Base-by-base conservation (phyloP, 2,888 invertebrate species). In the Unio pictorum region DNA sequence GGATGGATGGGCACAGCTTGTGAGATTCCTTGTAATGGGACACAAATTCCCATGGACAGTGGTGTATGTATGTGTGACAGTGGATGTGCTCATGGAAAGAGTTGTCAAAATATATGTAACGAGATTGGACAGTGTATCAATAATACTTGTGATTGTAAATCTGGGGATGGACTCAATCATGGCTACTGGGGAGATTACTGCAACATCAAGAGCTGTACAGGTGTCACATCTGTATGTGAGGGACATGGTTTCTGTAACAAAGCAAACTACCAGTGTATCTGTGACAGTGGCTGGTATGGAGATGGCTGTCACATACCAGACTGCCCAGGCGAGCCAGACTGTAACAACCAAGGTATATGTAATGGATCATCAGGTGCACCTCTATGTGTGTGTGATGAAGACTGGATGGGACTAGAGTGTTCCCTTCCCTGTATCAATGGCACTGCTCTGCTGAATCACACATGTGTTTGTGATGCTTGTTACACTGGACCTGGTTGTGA, bases 1-100 rank as follows among this genome's bases (percentile, higher is more conserved):
- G 84, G 84, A 59, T 85, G 83, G 84, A 84, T 85, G 84, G 84
- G 84, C 28, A 67, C 61, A 17, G 80, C 81, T 28, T 85, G 85
- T 75, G 80, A 81, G 34, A 70, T 68, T 23, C 78, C 76, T 28
- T 85, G 85, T 72, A 66, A 81, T 67, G 85, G 85, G 8, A 68
- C 73, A 23, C 80, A 82, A 66, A n/a, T 57, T 23, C 81, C 81
- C 7, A 81, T 82, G 76, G 79, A 85, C 68, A 80, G 81, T 62
- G 82, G 83, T 45, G 55, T 64, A 34, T 80, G 80, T 67, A 61
- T 66, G 3, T 80, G 80, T 66, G 20, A 69, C 4, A 64, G 69
- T 18, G 59, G 64, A n/a, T 80, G 77, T 59, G 75, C 72, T 28
- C 67, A 70, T 55, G 67, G 55, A 20, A 61, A 71, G 54, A 73